Conservation (phyloP, 2,888 invertebrate genomes). For the Alloplasta piceator region DNA sequence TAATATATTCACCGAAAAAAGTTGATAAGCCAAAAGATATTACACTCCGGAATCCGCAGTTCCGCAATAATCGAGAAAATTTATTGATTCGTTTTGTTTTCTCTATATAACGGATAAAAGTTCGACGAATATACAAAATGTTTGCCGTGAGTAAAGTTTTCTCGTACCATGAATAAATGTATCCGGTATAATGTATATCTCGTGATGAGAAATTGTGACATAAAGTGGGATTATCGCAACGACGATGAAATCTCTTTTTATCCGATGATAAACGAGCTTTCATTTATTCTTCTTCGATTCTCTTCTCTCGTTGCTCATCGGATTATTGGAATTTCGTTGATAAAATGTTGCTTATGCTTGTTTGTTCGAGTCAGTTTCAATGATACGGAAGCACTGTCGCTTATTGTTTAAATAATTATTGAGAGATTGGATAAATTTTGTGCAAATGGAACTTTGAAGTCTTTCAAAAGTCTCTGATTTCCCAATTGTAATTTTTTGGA, state of each 20-base stretch:
- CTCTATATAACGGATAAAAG: background rate
- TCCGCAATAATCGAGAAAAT: background rate
- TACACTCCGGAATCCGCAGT: background rate
- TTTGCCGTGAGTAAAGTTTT: conserved; percentile 56
- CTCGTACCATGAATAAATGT: background rate
- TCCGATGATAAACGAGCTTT: too few species aligned
- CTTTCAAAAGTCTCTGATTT: too few species aligned
- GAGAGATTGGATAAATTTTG: too few species aligned
- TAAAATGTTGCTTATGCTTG: too few species aligned
- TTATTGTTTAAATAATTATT: too few species aligned
- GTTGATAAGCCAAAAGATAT: background rate
- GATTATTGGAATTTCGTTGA: background rate
- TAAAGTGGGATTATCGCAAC: background rate
- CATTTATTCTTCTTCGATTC: too few species aligned
- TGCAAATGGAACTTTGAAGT: too few species aligned
- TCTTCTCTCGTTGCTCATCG: background rate
- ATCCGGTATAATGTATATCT: too few species aligned
- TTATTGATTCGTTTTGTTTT: background rate
- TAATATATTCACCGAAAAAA: background rate
- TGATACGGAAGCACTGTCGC: too few species aligned
- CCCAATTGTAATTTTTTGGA: too few species aligned
- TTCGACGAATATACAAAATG: conserved; percentile 35
- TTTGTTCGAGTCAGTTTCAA: too few species aligned
- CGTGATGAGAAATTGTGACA: background rate
- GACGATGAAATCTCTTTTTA: background rate